Evolutionary conservation across 2,113 vertebrate species (phyloP).

Genomic region (Apaloderma vittatum): DNA sequence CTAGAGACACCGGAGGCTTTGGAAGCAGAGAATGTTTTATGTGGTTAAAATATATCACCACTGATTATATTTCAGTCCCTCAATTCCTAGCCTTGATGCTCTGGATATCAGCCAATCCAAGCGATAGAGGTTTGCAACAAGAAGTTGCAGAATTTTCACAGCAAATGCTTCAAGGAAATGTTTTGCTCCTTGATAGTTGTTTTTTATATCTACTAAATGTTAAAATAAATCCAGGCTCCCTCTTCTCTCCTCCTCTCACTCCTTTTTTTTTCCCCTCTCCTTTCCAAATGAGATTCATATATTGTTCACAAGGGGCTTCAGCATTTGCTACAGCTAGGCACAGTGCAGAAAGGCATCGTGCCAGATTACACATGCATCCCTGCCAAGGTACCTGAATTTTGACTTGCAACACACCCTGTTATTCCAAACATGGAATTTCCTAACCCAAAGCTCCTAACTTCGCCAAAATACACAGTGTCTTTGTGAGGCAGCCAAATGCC

Average conservation of each 20-base stretch:
- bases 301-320: conserved; percentile 46
- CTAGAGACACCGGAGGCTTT: conserved; percentile 67
- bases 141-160: conserved; percentile 64
- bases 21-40: conserved; percentile 73
- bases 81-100: conserved; percentile 72
- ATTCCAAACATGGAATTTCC: conserved; percentile 40
- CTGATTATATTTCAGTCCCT: conserved; percentile 78
- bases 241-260: conserved; percentile 36
- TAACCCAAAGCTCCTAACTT: conserved; percentile 37
- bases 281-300: conserved; percentile 3
- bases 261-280: background rate
- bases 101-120: conserved; percentile 80
- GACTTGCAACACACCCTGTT: conserved; percentile 55
- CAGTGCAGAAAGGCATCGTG: conserved; percentile 51
- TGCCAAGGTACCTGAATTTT: conserved; percentile 68
- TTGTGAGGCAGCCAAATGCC: conserved; percentile 43
- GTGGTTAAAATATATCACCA: conserved; percentile 75
- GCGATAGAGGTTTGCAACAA: conserved; percentile 46
- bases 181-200: conserved; percentile 43
- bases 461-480: conserved; percentile 55
- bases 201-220: conserved; percentile 38
- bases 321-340: conserved; percentile 54
- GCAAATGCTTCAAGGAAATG: conserved; percentile 14
- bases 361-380: background rate
- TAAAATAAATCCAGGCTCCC: conserved; percentile 50